phyloP scores from a whole-genome alignment of 1,140 invertebrate species.

The Aphaenogaster floridana region DNA sequence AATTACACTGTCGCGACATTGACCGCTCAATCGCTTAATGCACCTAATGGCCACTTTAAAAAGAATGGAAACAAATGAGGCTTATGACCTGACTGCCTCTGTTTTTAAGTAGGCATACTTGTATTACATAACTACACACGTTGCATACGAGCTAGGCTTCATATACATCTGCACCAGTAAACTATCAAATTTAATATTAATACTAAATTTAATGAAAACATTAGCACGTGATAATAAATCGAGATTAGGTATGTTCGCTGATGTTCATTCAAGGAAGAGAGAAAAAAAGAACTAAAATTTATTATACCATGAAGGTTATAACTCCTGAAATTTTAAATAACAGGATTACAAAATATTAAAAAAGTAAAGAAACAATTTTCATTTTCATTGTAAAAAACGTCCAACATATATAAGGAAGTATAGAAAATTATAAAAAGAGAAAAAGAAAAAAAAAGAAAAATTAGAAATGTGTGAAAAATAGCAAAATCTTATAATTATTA shows the following conservation, averaged over 20 bases:
- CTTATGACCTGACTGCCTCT: slow-evolving; percentile 46
- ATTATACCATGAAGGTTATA: background rate
- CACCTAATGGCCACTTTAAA: slow-evolving; percentile 43
- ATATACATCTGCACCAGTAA: background rate
- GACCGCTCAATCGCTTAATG: slow-evolving; percentile 70
- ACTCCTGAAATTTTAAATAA: background rate
- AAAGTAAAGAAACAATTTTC: background rate
- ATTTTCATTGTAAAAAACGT: background rate
- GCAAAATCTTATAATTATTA: background rate
- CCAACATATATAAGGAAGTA: background rate
- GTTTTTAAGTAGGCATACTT: background rate
- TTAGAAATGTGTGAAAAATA: background rate
- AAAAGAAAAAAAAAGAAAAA: background rate
- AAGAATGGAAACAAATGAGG: slow-evolving; percentile 66
- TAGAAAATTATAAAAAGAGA: background rate
- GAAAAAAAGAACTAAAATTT: background rate
- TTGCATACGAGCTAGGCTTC: background rate
- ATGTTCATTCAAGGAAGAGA: background rate
- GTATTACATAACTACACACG: background rate
- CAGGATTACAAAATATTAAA: background rate
- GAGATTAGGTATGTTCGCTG: background rate
- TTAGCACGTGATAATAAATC: background rate
- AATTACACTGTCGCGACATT: slow-evolving; percentile 62
- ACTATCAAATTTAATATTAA: background rate
- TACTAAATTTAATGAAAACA: background rate